phyloP scores from a whole-genome alignment of 1,140 invertebrate species.

The Mya arenaria region DNA sequence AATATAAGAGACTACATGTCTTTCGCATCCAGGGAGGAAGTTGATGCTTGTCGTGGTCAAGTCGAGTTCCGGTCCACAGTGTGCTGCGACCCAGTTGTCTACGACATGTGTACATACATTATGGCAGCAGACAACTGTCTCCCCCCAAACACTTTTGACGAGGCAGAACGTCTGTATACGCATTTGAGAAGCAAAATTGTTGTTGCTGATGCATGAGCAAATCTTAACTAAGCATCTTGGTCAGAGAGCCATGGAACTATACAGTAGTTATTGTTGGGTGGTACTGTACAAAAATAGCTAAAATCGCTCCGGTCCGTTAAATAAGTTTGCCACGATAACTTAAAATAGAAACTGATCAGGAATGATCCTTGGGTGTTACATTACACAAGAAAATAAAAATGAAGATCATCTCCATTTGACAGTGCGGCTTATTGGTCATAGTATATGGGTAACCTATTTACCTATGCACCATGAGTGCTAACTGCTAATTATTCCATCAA shows the following conservation, averaged over 20 bases:
- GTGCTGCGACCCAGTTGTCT: background rate
- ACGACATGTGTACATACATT: background rate
- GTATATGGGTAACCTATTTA: too few relatives aligned
- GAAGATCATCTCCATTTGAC: constrained; percentile 17
- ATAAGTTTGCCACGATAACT: constrained; percentile 12
- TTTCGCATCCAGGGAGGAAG: background rate
- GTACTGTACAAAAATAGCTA: constrained; percentile 15
- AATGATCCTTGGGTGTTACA: too few relatives aligned
- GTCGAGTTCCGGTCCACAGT: background rate
- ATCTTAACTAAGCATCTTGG: constrained; percentile 15
- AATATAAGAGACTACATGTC: background rate
- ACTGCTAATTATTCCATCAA: constrained; percentile 1
- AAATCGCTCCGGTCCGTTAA: constrained; percentile 14
- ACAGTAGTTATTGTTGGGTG: constrained; percentile 4
- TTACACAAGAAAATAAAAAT: constrained; percentile 13
- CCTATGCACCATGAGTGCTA: constrained; percentile 2
- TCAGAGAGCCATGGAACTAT: constrained; percentile 13
- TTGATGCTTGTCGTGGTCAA: background rate
- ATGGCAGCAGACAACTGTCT: background rate
- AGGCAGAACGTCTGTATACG: background rate
- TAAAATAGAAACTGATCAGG: constrained; percentile 15
- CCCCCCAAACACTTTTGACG: background rate
- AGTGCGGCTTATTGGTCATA: constrained; percentile 10
- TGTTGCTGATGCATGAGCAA: constrained; percentile 13
- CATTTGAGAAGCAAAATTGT: constrained; percentile 4